phyloP scores from a whole-genome alignment of 2,888 invertebrate species.

The Mimas tiliae region DNA sequence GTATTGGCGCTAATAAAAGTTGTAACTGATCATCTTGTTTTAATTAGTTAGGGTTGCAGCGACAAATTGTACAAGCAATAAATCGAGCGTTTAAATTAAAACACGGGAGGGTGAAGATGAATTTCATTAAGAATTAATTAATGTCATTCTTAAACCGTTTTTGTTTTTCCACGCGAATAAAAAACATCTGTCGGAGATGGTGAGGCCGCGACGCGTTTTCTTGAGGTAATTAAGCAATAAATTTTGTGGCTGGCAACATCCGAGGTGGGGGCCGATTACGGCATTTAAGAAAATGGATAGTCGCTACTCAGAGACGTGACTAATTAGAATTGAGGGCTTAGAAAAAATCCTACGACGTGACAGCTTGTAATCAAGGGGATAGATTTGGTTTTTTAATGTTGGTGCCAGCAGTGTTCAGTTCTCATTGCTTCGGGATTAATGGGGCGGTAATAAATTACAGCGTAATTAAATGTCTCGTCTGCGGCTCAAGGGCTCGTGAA shows the following conservation, averaged over 20 bases:
- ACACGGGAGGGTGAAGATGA: constrained; percentile 83
- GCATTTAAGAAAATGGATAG: constrained; percentile 81
- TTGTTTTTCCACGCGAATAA: constrained; percentile 82
- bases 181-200: constrained; percentile 76
- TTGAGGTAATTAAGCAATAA: constrained; percentile 86
- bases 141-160: constrained; percentile 84
- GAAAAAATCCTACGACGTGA: constrained; percentile 82
- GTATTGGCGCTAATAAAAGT: constrained; percentile 75
- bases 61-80: constrained; percentile 83
- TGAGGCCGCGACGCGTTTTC: constrained; percentile 75
- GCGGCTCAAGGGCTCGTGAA: constrained; percentile 48
- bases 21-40: constrained; percentile 69
- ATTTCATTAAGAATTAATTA: constrained; percentile 86
- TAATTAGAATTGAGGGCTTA: constrained; percentile 81
- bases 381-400: constrained; percentile 68
- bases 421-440: constrained; percentile 67
- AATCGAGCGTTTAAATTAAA: constrained; percentile 82
- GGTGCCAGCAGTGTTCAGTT: constrained; percentile 55
- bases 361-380: constrained; percentile 84
- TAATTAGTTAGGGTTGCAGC: constrained; percentile 67
- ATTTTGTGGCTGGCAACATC: constrained; percentile 81
- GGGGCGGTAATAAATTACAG: constrained; percentile 74
- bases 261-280: constrained; percentile 82
- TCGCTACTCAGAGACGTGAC: constrained; percentile 69
- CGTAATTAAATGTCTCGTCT: constrained; percentile 79